Evolutionary conservation across 2,113 vertebrate genomes (phyloP).

Genomic region (Zosterops lateralis): DNA sequence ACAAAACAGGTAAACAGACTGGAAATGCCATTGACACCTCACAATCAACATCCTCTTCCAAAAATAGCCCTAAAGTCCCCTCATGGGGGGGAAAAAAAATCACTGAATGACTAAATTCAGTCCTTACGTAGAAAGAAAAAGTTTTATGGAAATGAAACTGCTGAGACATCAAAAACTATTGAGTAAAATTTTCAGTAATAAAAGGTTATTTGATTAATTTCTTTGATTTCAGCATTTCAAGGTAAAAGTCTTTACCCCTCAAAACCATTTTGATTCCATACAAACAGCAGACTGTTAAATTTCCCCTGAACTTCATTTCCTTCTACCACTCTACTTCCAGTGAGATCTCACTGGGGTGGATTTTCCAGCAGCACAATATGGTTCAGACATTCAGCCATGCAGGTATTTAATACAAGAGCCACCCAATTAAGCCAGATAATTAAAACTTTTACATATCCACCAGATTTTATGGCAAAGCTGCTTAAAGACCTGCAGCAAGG

Average conservation of each 20-base stretch:
- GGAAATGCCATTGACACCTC: background rate
- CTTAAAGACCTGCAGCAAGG: background rate
- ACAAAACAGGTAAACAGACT: background rate
- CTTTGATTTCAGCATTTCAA: background rate
- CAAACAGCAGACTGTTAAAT: background rate
- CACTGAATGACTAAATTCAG: background rate
- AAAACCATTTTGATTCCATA: background rate
- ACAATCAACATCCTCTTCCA: background rate
- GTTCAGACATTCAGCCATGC: background rate
- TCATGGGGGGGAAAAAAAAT: background rate
- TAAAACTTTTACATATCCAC: background rate
- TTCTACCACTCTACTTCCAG: background rate
- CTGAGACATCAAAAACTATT: background rate
- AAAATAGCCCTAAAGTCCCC: background rate
- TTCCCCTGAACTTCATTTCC: background rate
- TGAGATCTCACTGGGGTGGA: background rate
- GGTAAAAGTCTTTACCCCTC: background rate
- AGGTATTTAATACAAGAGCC: background rate
- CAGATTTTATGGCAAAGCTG: background rate
- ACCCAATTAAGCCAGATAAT: background rate
- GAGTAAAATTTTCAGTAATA: background rate
- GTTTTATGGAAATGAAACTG: background rate
- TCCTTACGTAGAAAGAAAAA: background rate
- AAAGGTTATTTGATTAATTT: background rate
- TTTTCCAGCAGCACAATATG: background rate